phyloP scores from a whole-genome alignment of 2,797 vertebrate species.

The Molossus molossus region DNA sequence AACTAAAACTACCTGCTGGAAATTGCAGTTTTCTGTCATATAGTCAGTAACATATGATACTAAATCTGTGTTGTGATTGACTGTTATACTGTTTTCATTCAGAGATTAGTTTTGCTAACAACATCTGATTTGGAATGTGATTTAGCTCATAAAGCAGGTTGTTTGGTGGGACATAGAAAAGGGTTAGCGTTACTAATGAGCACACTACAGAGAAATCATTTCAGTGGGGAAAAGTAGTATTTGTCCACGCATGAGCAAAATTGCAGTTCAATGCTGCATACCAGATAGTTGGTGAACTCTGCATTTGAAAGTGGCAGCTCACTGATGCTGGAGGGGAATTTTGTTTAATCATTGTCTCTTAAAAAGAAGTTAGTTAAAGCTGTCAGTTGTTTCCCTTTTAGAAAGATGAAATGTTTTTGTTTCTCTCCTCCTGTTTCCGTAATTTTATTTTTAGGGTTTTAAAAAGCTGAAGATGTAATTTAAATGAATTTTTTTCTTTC shows the following conservation, averaged over 20 bases:
- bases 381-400: conserved; percentile 17
- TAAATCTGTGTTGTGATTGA: conserved; percentile 88
- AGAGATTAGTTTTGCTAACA: conserved; percentile 88
- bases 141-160: conserved; percentile 88
- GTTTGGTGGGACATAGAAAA: conserved; percentile 79
- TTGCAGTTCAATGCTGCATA: conserved; percentile 36
- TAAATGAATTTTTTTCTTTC: conserved; percentile 45
- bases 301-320: conserved; percentile 87
- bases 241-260: conserved; percentile 20
- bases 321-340: conserved; percentile 35
- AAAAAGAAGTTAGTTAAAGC: conserved; percentile 70
- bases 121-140: conserved; percentile 89
- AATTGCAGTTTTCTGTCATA: conserved; percentile 73
- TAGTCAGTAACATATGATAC: conserved; percentile 84
- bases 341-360: conserved; percentile 70
- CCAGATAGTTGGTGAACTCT: conserved; percentile 87
- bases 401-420: not conserved
- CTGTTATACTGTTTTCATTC: conserved; percentile 88
- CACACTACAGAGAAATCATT: conserved; percentile 75
- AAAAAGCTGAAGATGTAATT: conserved; percentile 66
- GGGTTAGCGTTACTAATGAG: conserved; percentile 81
- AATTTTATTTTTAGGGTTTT: conserved; percentile 69
- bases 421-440: conserved; percentile 38
- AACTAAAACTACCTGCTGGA: conserved; percentile 84
- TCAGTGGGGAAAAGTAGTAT: conserved; percentile 58